phyloP scores from a whole-genome alignment of 2,113 vertebrate species.

The Galbula dea region DNA sequence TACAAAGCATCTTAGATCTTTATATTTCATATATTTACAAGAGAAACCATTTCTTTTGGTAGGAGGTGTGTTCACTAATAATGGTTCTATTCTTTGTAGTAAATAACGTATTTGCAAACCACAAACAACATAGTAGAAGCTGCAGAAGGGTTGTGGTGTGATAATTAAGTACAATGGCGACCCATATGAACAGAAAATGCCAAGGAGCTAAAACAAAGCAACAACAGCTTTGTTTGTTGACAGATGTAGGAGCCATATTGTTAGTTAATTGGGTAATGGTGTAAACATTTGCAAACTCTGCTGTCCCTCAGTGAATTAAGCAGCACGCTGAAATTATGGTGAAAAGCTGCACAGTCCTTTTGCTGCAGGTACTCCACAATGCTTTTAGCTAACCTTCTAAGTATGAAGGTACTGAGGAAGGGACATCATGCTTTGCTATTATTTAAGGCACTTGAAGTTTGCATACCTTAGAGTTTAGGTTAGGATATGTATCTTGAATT shows the following conservation, averaged over 20 bases:
- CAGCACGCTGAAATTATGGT: slow-evolving; percentile 67
- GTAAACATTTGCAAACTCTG: slow-evolving; percentile 98
- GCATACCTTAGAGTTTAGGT: not conserved
- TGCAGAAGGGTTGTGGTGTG: slow-evolving; percentile 77
- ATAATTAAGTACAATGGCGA: slow-evolving; percentile 84
- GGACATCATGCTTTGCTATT: not conserved
- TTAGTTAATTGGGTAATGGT: slow-evolving; percentile 99
- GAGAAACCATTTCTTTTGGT: slow-evolving; percentile 39
- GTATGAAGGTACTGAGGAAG: not conserved
- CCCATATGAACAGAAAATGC: slow-evolving; percentile 83
- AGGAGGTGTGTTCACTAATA: slow-evolving; percentile 18
- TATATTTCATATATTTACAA: not conserved
- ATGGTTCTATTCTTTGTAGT: slow-evolving; percentile 47
- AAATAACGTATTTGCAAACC: slow-evolving; percentile 74
- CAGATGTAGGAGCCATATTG: slow-evolving; percentile 94
- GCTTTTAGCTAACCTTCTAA: not conserved
- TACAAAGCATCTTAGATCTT: not conserved
- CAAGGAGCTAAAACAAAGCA: slow-evolving; percentile 84
- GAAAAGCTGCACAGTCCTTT: slow-evolving; percentile 58
- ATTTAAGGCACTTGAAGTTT: not conserved
- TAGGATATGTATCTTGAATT: slow-evolving; percentile 11
- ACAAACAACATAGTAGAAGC: slow-evolving; percentile 79
- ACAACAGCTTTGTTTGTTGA: slow-evolving; percentile 99
- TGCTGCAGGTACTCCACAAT: slow-evolving; percentile 27
- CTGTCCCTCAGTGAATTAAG: slow-evolving; percentile 83